phyloP scores from a whole-genome alignment of 2,888 invertebrate genomes.

The Phortica magna region DNA sequence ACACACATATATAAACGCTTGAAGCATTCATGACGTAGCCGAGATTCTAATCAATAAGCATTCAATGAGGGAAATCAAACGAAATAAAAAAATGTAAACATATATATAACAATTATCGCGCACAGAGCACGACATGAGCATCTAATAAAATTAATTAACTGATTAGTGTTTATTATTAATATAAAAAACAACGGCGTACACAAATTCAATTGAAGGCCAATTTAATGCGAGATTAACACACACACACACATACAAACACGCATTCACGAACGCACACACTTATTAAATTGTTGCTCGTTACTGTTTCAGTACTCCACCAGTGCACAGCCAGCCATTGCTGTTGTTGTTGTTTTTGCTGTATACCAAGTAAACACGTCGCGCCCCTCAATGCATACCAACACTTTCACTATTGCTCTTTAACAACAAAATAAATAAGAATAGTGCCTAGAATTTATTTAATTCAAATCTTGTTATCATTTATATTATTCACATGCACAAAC shows the following conservation, averaged over 20 bases:
- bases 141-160: slow-evolving; percentile 54
- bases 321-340: not conserved
- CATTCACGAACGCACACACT: slow-evolving; percentile 36
- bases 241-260: slow-evolving; percentile 37
- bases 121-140: slow-evolving; percentile 37
- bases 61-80: not conserved
- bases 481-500: not conserved
- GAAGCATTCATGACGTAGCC: slow-evolving; percentile 42
- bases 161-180: slow-evolving; percentile 54
- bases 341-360: too few species aligned
- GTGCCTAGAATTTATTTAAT: not conserved
- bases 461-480: not conserved
- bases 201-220: slow-evolving; percentile 63
- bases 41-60: too few species aligned
- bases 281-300: not conserved
- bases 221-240: slow-evolving; percentile 35
- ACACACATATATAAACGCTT: slow-evolving; percentile 33
- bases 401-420: slow-evolving; percentile 3
- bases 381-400: slow-evolving; percentile 16
- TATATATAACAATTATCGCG: slow-evolving; percentile 56
- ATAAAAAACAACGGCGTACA: slow-evolving; percentile 45
- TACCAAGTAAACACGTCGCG: slow-evolving; percentile 40
- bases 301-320: not conserved
- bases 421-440: not conserved
- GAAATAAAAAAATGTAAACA: not conserved